Base-by-base conservation (phyloP, 2,888 invertebrate species). In the Zele albiditarsus region DNA sequence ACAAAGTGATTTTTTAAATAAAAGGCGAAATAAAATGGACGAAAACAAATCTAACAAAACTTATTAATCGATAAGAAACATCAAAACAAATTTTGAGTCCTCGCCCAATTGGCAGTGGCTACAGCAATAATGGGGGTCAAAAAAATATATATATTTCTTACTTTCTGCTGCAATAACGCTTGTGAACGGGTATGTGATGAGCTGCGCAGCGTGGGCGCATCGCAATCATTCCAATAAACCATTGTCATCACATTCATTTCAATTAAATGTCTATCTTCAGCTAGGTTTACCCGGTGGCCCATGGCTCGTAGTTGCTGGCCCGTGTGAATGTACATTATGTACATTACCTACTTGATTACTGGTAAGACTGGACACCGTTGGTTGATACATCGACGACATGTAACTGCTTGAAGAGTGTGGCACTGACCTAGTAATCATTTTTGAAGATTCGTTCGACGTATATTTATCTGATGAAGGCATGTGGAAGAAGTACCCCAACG, bases 331-430 rank as follows among this genome's bases (percentile, higher is more conserved):
- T 75, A 86, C 82, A 75, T 85, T 86, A 75, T 86, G 86, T 79
- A 83, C 82, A 63, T 82, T 83, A 81, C 85, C 82, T 76, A 85
- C 84, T 84, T 86, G 86, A 80, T 83, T 86, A 80, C 81, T 82
- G 60, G 85, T 73, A 74, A 86, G 82, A 78, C 81, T 84, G 74
- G 86, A 84, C 82, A 86, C 84, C 57, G 84, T 79, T 53, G 85
- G 84, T 75, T 86, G 86, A 74, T 86, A 86, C 85, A 86, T 85
- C 58, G 86, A 81, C 6, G 86, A 82, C 82, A 85, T 84, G 74
- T 85, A 86, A 81, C 75, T 85, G 80, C 84, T 83, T 68, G 85
- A 85, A 6, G 86, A 82, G 33, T 85, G 85, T 28, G 85, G 76
- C 72, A 84, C 82, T 66, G 86, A 85, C 79, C 86, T 86, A 74